Conservation (phyloP, 2,797 vertebrate genomes). For the Aldrovandia affinis region DNA sequence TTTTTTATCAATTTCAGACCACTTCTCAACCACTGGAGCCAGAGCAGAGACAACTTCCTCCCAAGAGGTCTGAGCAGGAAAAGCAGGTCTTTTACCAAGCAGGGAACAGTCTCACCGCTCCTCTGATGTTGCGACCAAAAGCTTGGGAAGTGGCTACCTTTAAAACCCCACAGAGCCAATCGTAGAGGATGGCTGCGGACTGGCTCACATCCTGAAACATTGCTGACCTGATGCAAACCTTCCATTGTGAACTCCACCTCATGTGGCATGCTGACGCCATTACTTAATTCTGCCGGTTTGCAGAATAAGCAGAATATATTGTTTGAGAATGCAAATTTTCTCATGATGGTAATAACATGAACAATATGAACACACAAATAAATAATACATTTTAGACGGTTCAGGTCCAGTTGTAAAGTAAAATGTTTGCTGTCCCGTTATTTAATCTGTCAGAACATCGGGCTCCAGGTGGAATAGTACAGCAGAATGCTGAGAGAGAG, state of each 20-base stretch:
- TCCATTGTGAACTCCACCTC: neutral
- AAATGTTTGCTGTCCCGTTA: neutral
- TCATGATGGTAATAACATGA: neutral
- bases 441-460: slow-evolving; percentile 11
- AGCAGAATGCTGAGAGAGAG: slow-evolving; percentile 1
- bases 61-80: slow-evolving; percentile 63
- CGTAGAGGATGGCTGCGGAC: slow-evolving; percentile 43
- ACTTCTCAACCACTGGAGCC: slow-evolving; percentile 25
- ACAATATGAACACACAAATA: neutral
- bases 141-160: slow-evolving; percentile 53
- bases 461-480: neutral
- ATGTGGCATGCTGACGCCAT: neutral
- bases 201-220: slow-evolving; percentile 43
- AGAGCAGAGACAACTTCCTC: slow-evolving; percentile 68
- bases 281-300: neutral
- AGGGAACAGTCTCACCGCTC: too few relatives aligned
- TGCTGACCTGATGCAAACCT: slow-evolving; percentile 40
- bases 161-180: slow-evolving; percentile 52
- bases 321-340: neutral
- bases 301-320: neutral
- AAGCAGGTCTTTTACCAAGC: slow-evolving; percentile 58
- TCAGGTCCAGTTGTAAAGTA: slow-evolving; percentile 33
- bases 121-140: slow-evolving; percentile 51
- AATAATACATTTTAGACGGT: slow-evolving; percentile 41
- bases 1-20: slow-evolving; percentile 72